Percentiles rank a stretch among this genome's conserved stretches.
phyloP scores from a whole-genome alignment of 2,797 vertebrate genomes.

The Muraenolepis orangiensis region DNA sequence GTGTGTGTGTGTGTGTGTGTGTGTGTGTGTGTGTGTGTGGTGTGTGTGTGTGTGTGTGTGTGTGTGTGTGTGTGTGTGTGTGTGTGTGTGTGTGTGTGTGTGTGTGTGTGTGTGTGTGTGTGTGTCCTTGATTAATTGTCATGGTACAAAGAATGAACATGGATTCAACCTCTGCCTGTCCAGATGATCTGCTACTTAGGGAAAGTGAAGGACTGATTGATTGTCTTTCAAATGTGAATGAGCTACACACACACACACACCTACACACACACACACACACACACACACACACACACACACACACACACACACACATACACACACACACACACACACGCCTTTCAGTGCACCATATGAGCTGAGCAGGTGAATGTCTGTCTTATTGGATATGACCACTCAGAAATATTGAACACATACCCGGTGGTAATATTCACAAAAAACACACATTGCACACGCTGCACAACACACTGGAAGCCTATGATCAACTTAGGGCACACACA shows the following conservation, averaged over 20 bases:
- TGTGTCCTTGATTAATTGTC: conserved; percentile 59
- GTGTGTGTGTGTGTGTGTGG: too few species aligned
- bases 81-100: too few species aligned
- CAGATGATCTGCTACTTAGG: conserved; percentile 65
- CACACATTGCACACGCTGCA: conserved; percentile 4
- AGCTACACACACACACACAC: conserved; percentile 32
- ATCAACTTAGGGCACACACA: neutral
- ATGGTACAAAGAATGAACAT: conserved; percentile 61
- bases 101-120: neutral
- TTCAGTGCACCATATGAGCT: conserved; percentile 63
- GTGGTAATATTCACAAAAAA: conserved; percentile 11
- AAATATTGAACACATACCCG: conserved; percentile 44
- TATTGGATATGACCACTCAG: conserved; percentile 57
- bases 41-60: neutral
- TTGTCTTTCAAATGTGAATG: conserved; percentile 71
- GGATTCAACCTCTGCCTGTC: conserved; percentile 68
- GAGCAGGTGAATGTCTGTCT: conserved; percentile 61
- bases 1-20: too few species aligned
- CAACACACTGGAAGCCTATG: neutral
- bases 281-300: too few species aligned
- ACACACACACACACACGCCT: conserved; percentile 35
- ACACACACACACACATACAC: too few species aligned
- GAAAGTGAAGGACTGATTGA: conserved; percentile 68
- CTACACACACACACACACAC: too few species aligned
- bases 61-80: too few species aligned